Conservation (phyloP, 2,888 invertebrate species). For the Muscina levida region DNA sequence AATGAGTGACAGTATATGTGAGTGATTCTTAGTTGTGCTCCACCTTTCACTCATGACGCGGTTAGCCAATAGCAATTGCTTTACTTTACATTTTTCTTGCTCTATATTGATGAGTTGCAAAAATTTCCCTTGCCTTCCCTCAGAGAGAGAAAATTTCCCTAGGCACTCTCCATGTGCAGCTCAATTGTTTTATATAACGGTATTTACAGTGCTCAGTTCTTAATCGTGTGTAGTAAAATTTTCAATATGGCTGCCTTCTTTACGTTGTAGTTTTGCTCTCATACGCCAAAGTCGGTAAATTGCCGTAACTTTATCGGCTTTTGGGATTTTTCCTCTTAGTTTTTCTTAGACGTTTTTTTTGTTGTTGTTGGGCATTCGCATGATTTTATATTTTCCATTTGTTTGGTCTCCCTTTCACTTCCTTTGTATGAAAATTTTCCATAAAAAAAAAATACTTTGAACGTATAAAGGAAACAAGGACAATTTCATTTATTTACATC, state of each 20-base stretch:
- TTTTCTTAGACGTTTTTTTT: slow-evolving; percentile 69
- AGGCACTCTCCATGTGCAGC: slow-evolving; percentile 25
- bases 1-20: slow-evolving; percentile 9
- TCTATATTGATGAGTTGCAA: slow-evolving; percentile 10
- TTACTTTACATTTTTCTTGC: slow-evolving; percentile 50
- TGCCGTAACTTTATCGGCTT: slow-evolving; percentile 59
- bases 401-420: slow-evolving; percentile 60
- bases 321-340: slow-evolving; percentile 47
- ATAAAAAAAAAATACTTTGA: slow-evolving; percentile 67
- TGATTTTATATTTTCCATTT: slow-evolving; percentile 39
- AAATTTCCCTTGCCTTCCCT: slow-evolving; percentile 18
- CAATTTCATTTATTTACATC: slow-evolving; percentile 51
- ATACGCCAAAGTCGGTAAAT: slow-evolving; percentile 48
- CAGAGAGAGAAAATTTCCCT: slow-evolving; percentile 2
- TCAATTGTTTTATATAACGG: slow-evolving; percentile 43
- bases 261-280: slow-evolving; percentile 42
- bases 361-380: slow-evolving; percentile 63
- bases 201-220: slow-evolving; percentile 13
- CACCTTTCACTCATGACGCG: not conserved
- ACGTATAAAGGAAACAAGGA: not conserved
- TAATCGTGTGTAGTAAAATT: slow-evolving; percentile 47
- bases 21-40: slow-evolving; percentile 10
- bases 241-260: slow-evolving; percentile 69
- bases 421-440: slow-evolving; percentile 74
- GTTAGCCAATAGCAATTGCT: slow-evolving; percentile 19